phyloP scores from a whole-genome alignment of 2,888 invertebrate genomes.

The Bhutanitis thaidina region DNA sequence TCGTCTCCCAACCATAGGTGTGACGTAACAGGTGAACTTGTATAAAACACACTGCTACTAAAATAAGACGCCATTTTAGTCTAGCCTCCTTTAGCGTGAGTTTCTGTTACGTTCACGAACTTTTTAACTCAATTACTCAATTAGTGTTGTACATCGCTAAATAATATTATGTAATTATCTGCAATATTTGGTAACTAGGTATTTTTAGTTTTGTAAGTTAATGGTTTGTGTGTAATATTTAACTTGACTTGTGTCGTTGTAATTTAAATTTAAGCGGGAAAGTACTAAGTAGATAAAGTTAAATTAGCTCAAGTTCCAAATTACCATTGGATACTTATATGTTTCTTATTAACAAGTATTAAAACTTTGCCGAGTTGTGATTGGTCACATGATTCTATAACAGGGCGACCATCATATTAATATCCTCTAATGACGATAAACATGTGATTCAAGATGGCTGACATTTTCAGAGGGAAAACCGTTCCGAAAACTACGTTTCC shows the following conservation, averaged over 20 bases:
- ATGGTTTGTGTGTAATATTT: too few species aligned
- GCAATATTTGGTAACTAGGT: background rate
- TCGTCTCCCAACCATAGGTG: slow-evolving; percentile 53
- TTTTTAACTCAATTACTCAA: slow-evolving; percentile 42
- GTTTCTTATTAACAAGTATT: slow-evolving; percentile 38
- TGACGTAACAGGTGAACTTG: slow-evolving; percentile 70
- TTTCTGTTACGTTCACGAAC: slow-evolving; percentile 35
- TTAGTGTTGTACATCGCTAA: slow-evolving; percentile 35
- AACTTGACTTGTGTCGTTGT: slow-evolving; percentile 19
- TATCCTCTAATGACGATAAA: slow-evolving; percentile 51
- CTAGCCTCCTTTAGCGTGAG: slow-evolving; percentile 37
- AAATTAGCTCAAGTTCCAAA: slow-evolving; percentile 21
- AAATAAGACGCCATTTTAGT: slow-evolving; percentile 62
- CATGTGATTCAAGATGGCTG: slow-evolving; percentile 76
- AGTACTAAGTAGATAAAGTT: slow-evolving; percentile 23
- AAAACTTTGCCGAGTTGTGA: slow-evolving; percentile 45
- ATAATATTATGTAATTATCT: slow-evolving; percentile 22
- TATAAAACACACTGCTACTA: slow-evolving; percentile 63
- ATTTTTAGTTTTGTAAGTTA: too few species aligned
- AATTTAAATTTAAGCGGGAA: slow-evolving; percentile 43
- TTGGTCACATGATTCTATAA: slow-evolving; percentile 63
- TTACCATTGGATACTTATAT: slow-evolving; percentile 37
- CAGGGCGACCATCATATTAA: slow-evolving; percentile 41
- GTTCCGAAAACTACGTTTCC: slow-evolving; percentile 33
- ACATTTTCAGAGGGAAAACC: slow-evolving; percentile 47